Evolutionary conservation across 2,797 vertebrate species (phyloP).

Genomic region (Alosa sapidissima): DNA sequence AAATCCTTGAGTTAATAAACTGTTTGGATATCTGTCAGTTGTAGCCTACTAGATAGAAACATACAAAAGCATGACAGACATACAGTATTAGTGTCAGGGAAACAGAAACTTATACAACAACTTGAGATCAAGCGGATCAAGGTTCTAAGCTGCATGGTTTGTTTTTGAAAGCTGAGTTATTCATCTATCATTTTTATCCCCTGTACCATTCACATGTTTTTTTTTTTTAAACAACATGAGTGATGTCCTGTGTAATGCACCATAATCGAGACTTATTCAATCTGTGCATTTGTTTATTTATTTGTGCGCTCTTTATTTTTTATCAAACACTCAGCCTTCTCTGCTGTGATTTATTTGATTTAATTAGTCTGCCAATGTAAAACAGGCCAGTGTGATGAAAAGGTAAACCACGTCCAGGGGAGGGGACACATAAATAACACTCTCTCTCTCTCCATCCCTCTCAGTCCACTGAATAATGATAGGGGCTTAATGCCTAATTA

Average conservation of each 20-base stretch:
- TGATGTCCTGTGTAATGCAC: conserved; percentile 74
- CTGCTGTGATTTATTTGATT: conserved; percentile 84
- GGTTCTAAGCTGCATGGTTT: background rate
- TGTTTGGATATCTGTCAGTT: background rate
- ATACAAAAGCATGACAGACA: background rate
- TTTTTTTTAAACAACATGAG: conserved; percentile 77
- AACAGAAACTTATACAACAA: background rate
- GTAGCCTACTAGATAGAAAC: background rate
- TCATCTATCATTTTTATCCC: conserved; percentile 71
- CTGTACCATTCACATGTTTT: conserved; percentile 46
- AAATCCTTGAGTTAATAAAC: background rate
- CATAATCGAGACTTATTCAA: conserved; percentile 91
- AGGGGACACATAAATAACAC: conserved; percentile 86
- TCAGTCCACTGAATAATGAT: conserved; percentile 85
- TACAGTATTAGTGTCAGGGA: background rate
- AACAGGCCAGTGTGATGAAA: conserved; percentile 84
- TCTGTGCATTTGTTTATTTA: conserved; percentile 34
- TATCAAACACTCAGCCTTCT: conserved; percentile 48
- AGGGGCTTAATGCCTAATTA: conserved; percentile 91
- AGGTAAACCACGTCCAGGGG: conserved; percentile 77
- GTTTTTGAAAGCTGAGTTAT: conserved; percentile 41
- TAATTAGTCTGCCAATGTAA: conserved; percentile 94
- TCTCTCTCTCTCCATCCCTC: conserved; percentile 54
- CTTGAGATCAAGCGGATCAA: background rate
- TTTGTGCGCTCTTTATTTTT: background rate